phyloP scores from a whole-genome alignment of 2,888 invertebrate species.

The Torymus tubicola region DNA sequence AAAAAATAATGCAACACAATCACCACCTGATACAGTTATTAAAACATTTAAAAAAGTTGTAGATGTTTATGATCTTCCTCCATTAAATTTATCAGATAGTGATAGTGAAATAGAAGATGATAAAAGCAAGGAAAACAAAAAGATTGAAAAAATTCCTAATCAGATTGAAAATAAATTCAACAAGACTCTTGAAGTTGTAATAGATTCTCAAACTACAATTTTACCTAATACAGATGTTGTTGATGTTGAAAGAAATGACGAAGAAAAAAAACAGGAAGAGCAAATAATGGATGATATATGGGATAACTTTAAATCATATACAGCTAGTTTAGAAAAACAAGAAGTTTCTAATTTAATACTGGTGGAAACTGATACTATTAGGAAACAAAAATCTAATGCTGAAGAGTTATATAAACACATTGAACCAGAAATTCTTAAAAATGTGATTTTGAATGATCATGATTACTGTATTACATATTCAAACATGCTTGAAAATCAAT shows the following conservation, averaged over 20 bases:
- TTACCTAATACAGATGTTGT: slow-evolving; percentile 59
- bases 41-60: slow-evolving; percentile 76
- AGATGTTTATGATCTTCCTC: slow-evolving; percentile 85
- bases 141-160: slow-evolving; percentile 23
- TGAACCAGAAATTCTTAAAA: slow-evolving; percentile 66
- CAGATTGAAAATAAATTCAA: slow-evolving; percentile 64
- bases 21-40: slow-evolving; percentile 61
- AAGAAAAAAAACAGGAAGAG: slow-evolving; percentile 79
- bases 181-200: slow-evolving; percentile 41
- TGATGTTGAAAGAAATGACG: slow-evolving; percentile 69
- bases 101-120: slow-evolving; percentile 83
- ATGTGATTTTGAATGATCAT: slow-evolving; percentile 80
- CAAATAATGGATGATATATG: slow-evolving; percentile 84
- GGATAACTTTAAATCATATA: slow-evolving; percentile 87
- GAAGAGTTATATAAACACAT: slow-evolving; percentile 52
- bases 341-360: slow-evolving; percentile 54
- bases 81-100: slow-evolving; percentile 88
- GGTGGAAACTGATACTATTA: slow-evolving; percentile 11
- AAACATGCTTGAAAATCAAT: slow-evolving; percentile 62
- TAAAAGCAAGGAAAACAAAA: slow-evolving; percentile 62
- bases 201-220: slow-evolving; percentile 16
- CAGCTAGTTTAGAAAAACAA: slow-evolving; percentile 82
- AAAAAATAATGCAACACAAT: slow-evolving; percentile 46
- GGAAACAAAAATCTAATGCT: slow-evolving; percentile 6
- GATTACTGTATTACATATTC: slow-evolving; percentile 81